Conservation (phyloP, 2,888 invertebrate species). For the Amphimallon solstitiale region DNA sequence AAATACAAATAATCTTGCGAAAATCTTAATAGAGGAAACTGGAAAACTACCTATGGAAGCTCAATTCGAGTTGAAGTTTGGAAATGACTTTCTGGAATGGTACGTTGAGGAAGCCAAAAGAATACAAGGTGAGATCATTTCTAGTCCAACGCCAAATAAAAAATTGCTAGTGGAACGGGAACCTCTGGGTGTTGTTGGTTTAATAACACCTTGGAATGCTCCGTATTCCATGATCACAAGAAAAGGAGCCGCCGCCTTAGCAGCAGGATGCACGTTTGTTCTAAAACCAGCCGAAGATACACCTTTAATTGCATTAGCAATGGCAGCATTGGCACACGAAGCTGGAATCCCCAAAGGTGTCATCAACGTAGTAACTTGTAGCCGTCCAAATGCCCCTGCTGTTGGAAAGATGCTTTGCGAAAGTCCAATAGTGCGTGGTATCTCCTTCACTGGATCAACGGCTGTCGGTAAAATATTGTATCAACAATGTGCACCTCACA, state of each 20-base stretch:
- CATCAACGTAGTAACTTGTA: constrained; percentile 88
- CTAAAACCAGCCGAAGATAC: constrained; percentile 97
- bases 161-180: constrained; percentile 81
- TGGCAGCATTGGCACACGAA: constrained; percentile 84
- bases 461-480: constrained; percentile 89
- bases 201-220: constrained; percentile 96
- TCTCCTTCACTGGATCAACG: constrained; percentile 97
- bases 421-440: constrained; percentile 82
- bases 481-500: constrained; percentile 82
- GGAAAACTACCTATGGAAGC: constrained; percentile 94
- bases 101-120: constrained; percentile 93
- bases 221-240: constrained; percentile 98
- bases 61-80: constrained; percentile 88
- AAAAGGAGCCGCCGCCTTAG: constrained; percentile 93
- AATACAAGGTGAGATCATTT: constrained; percentile 82
- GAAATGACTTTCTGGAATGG: constrained; percentile 94
- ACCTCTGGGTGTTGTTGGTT: constrained; percentile 92
- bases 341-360: constrained; percentile 95
- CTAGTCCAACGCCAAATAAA: constrained; percentile 77
- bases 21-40: constrained; percentile 83
- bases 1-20: constrained; percentile 78
- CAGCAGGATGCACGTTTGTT: constrained; percentile 94
- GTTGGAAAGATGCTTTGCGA: constrained; percentile 90
- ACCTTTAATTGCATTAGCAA: constrained; percentile 89
- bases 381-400: constrained; percentile 76